A percentile compares a stretch with the other conserved stretches of the same genome.
Evolutionary conservation across 1,140 invertebrate species (phyloP).

Genomic region (Aradophagus sp.): DNA sequence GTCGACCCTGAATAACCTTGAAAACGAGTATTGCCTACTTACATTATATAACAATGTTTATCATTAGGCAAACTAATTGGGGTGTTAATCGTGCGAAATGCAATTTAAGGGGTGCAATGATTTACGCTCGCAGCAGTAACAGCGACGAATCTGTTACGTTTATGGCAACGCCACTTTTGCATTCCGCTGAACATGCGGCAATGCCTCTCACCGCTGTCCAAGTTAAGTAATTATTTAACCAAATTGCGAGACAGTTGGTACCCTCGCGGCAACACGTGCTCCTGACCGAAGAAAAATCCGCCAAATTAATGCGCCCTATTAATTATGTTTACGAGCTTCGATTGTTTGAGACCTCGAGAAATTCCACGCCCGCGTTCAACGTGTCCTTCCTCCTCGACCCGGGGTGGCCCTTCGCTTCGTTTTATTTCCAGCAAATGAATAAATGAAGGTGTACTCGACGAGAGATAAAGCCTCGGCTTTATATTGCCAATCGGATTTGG

Average conservation of each 20-base stretch:
- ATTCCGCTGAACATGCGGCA: slow-evolving; percentile 45
- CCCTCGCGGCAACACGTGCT: slow-evolving; percentile 70
- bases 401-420: too few relatives aligned
- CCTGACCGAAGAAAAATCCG: slow-evolving; percentile 67
- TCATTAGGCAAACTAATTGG: too few relatives aligned
- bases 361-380: slow-evolving; percentile 65
- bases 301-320: slow-evolving; percentile 73
- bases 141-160: slow-evolving; percentile 35
- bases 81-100: too few relatives aligned
- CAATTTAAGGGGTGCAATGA: too few relatives aligned
- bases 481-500: slow-evolving; percentile 33
- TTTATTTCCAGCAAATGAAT: too few relatives aligned
- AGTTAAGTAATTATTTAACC: slow-evolving; percentile 75
- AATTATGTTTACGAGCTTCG: slow-evolving; percentile 74
- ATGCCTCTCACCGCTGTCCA: slow-evolving; percentile 55
- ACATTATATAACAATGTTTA: too few relatives aligned
- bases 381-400: too few relatives aligned
- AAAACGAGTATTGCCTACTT: too few relatives aligned
- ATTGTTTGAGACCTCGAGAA: slow-evolving; percentile 64
- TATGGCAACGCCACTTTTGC: slow-evolving; percentile 42
- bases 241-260: slow-evolving; percentile 73
- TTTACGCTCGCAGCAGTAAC: slow-evolving; percentile 12
- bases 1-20: too few relatives aligned
- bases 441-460: too few relatives aligned
- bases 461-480: slow-evolving; percentile 7